phyloP scores from a whole-genome alignment of 2,797 vertebrate genomes.

The Cottoperca gobio region DNA sequence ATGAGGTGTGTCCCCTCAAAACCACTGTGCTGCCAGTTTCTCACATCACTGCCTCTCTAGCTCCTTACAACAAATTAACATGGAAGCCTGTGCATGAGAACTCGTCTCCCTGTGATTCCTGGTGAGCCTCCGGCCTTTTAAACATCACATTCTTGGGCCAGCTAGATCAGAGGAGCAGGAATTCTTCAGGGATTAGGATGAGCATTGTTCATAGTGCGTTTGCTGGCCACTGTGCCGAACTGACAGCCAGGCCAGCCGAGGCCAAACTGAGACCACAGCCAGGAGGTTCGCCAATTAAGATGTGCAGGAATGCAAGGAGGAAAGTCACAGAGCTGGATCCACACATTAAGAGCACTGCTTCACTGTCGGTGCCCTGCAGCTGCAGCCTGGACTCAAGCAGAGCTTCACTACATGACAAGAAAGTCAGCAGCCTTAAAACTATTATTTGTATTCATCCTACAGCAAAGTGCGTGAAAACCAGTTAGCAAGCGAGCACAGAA shows the following conservation, averaged over 20 bases:
- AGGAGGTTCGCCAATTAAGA: slow-evolving; percentile 76
- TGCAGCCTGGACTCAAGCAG: not conserved
- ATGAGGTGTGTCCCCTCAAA: slow-evolving; percentile 47
- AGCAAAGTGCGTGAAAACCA: too few relatives aligned
- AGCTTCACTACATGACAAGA: slow-evolving; percentile 4
- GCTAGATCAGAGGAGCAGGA: slow-evolving; percentile 79
- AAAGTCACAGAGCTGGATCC: slow-evolving; percentile 52
- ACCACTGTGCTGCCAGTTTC: slow-evolving; percentile 54
- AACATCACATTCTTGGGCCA: slow-evolving; percentile 75
- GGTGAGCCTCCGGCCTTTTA: slow-evolving; percentile 73
- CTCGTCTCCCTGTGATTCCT: slow-evolving; percentile 71
- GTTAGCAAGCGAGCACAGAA: too few relatives aligned
- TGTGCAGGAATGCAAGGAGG: slow-evolving; percentile 73
- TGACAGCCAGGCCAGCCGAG: slow-evolving; percentile 66
- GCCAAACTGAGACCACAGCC: slow-evolving; percentile 62
- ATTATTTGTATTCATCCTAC: not conserved
- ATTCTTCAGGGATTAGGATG: slow-evolving; percentile 85
- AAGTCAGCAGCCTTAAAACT: not conserved
- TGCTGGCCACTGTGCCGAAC: slow-evolving; percentile 71
- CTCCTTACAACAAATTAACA: slow-evolving; percentile 72
- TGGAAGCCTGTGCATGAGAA: slow-evolving; percentile 66
- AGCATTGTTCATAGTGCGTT: slow-evolving; percentile 79
- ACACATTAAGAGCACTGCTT: slow-evolving; percentile 51
- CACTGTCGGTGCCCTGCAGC: slow-evolving; percentile 28
- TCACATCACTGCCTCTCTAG: slow-evolving; percentile 63